These are phyloP conservation scores for Melanerpes aurifrons DNA, from an alignment of 2,113 vertebrate species.

Conservation along the genomic window DNA sequence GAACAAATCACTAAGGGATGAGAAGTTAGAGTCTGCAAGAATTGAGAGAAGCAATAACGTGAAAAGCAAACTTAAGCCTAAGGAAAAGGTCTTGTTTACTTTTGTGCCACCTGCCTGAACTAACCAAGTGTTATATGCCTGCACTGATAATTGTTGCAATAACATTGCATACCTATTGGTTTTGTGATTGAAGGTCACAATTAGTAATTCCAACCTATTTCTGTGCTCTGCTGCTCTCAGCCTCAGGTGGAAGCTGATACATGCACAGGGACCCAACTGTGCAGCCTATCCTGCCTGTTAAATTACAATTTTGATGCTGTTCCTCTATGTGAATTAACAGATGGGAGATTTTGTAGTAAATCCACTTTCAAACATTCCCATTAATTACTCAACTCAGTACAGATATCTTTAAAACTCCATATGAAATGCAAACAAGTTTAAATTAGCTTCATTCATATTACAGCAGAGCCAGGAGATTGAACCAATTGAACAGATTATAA, in stretches of 20 bases:
- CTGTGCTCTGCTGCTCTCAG: neutral
- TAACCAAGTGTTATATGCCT: neutral
- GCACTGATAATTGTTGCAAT: neutral
- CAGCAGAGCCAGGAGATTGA: neutral
- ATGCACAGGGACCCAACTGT: neutral
- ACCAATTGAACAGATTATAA: neutral
- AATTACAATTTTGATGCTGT: neutral
- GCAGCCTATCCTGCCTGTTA: neutral
- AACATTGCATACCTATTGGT: neutral
- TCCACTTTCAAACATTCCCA: neutral
- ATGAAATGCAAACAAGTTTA: neutral
- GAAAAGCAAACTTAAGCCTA: neutral
- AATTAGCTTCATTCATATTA: neutral
- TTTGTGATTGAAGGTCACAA: neutral
- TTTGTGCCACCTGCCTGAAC: neutral
- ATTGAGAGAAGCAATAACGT: neutral
- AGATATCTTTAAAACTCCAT: neutral
- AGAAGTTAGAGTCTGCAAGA: neutral
- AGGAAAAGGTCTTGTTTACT: neutral
- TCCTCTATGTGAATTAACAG: neutral
- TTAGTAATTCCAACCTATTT: neutral
- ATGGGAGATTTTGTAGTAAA: neutral
- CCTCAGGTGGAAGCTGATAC: neutral
- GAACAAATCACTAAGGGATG: neutral
- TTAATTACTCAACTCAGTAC: neutral